These are phyloP conservation scores for Phrynosoma blainvillii DNA, from an alignment of 2,113 vertebrate species.

Conservation along the genomic window DNA sequence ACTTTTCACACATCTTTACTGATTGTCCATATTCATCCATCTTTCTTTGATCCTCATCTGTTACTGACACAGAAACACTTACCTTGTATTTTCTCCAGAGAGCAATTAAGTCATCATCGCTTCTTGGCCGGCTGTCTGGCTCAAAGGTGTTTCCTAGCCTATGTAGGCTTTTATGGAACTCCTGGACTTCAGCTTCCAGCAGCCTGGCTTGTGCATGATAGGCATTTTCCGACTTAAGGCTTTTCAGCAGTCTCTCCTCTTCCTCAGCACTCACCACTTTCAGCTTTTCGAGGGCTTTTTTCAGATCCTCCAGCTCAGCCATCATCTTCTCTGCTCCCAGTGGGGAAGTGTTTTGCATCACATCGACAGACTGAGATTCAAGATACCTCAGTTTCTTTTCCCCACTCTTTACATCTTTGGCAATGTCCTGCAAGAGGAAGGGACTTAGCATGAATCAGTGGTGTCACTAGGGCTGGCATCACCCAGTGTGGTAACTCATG, in stretches of 20 bases:
- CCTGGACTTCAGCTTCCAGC: slow-evolving; percentile 78
- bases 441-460: neutral
- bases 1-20: neutral
- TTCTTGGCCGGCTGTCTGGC: slow-evolving; percentile 45
- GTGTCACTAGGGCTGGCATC: too few relatives aligned
- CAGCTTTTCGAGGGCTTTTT: slow-evolving; percentile 82
- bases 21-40: neutral
- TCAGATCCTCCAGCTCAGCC: slow-evolving; percentile 82
- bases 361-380: slow-evolving; percentile 73
- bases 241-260: slow-evolving; percentile 72
- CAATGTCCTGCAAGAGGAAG: slow-evolving; percentile 70
- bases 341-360: slow-evolving; percentile 86
- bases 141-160: slow-evolving; percentile 79
- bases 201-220: slow-evolving; percentile 69
- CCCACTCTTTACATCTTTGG: slow-evolving; percentile 77
- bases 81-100: slow-evolving; percentile 86
- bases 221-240: slow-evolving; percentile 76
- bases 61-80: slow-evolving; percentile 47
- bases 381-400: slow-evolving; percentile 80
- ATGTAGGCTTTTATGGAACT: slow-evolving; percentile 75
- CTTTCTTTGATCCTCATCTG: neutral
- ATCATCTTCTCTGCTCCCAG: slow-evolving; percentile 82
- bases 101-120: slow-evolving; percentile 83
- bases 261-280: slow-evolving; percentile 73
- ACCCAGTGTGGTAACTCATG: too few relatives aligned